Conservation (phyloP, 2,888 invertebrate genomes). For the Oeneis ivallda region DNA sequence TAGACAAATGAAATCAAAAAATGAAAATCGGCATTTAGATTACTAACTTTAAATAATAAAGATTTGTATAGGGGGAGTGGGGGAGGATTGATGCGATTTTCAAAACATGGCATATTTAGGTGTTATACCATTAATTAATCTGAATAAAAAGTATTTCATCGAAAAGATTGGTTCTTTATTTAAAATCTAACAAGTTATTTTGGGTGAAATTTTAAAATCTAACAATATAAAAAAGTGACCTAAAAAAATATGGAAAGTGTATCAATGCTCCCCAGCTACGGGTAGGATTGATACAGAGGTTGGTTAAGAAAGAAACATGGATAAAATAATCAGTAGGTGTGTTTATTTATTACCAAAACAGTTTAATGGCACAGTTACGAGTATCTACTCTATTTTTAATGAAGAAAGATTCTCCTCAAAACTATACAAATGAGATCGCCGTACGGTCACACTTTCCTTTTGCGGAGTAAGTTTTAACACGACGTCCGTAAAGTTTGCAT, state of each 20-base stretch:
- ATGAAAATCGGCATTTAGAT: no score
- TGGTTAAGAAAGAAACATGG: neutral
- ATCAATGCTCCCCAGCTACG: neutral
- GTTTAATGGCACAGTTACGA: neutral
- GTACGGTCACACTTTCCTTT: neutral
- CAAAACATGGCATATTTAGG: slow-evolving; percentile 4
- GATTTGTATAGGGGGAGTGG: neutral
- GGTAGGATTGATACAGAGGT: slow-evolving; percentile 3
- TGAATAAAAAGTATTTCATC: neutral
- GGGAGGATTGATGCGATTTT: slow-evolving; percentile 1
- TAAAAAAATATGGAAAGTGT: slow-evolving; percentile 1
- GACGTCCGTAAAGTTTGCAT: slow-evolving; percentile 2
- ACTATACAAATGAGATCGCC: slow-evolving; percentile 3
- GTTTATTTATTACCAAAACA: slow-evolving; percentile 2
- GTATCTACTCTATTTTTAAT: neutral
- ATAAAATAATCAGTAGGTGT: slow-evolving; percentile 1
- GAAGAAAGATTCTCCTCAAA: slow-evolving; percentile 1
- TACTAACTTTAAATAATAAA: no score
- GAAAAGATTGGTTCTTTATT: slow-evolving; percentile 3
- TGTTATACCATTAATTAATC: slow-evolving; percentile 2
- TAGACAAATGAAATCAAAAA: no score
- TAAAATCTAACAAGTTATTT: slow-evolving; percentile 2
- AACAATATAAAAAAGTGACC: neutral
- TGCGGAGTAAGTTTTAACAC: slow-evolving; percentile 2
- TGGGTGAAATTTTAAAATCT: neutral